These are phyloP conservation scores for Pollenia labialis DNA, from an alignment of 2,888 invertebrate genomes.

Conservation along the genomic window DNA sequence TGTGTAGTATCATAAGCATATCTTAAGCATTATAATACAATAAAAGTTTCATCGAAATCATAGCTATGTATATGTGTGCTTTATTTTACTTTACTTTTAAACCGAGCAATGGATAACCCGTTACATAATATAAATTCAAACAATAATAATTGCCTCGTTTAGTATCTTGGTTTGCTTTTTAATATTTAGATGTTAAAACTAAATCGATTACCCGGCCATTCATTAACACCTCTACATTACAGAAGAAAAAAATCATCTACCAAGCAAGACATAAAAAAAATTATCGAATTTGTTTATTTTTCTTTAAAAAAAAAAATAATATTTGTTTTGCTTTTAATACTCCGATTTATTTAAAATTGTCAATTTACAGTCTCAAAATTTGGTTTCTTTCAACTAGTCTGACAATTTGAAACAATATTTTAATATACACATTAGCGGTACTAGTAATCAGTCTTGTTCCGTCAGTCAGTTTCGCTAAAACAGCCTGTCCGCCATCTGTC, in stretches of 20 bases:
- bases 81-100: no score
- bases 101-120: no score
- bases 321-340: constrained; percentile 16
- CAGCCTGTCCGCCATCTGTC: neutral
- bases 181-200: constrained; percentile 31
- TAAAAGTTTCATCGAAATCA: no score
- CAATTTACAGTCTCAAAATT: neutral
- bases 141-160: neutral
- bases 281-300: constrained; percentile 10
- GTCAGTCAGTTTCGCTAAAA: neutral
- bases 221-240: constrained; percentile 9
- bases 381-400: neutral
- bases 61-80: no score
- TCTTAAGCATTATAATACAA: no score
- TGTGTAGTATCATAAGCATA: no score
- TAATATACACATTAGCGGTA: neutral
- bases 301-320: neutral
- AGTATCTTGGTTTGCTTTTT: neutral
- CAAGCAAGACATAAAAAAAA: constrained; percentile 7
- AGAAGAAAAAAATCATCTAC: neutral
- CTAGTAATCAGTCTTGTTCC: neutral
- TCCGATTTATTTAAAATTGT: neutral
- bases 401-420: neutral
- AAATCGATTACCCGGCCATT: constrained; percentile 31
- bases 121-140: neutral